A percentile compares a stretch with the other conserved stretches of the same genome.
These are phyloP conservation scores for Pseudocheirus occidentalis DNA, from an alignment of 2,797 vertebrate species.

Conservation along the genomic window DNA sequence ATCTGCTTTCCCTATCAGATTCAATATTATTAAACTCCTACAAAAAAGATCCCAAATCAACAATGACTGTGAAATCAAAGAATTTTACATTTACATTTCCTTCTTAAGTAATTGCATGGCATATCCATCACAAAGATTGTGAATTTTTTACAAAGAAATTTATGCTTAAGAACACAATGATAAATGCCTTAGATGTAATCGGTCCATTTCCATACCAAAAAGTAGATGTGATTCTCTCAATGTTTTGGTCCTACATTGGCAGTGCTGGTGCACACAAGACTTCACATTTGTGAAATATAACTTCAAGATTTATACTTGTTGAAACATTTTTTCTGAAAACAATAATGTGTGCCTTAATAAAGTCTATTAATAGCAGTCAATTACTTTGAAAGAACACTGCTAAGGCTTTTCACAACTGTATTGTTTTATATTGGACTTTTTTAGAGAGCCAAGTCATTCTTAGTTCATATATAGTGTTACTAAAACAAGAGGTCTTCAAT, in stretches of 20 bases:
- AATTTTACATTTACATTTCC: constrained; percentile 54
- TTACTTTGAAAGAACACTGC: constrained; percentile 53
- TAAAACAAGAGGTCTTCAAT: constrained; percentile 62
- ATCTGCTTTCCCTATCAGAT: constrained; percentile 43
- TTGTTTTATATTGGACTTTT: constrained; percentile 50
- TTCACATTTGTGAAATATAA: constrained; percentile 34
- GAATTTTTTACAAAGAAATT: constrained; percentile 51
- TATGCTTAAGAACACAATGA: constrained; percentile 28
- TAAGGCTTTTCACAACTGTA: constrained; percentile 63
- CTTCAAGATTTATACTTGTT: constrained; percentile 30
- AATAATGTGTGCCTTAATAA: constrained; percentile 42
- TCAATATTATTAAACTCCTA: constrained; percentile 57
- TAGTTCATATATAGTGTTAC: constrained; percentile 55
- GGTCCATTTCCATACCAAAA: constrained; percentile 43
- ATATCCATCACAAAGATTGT: constrained; percentile 23
- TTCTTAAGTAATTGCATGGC: constrained; percentile 58
- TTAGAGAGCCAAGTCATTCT: constrained; percentile 65
- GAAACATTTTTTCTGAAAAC: constrained; percentile 47
- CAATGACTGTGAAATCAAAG: constrained; percentile 36
- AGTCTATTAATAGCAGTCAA: constrained; percentile 42
- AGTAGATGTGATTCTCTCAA: not conserved
- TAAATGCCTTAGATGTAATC: constrained; percentile 29
- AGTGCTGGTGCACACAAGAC: constrained; percentile 27
- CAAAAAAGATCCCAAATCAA: constrained; percentile 57
- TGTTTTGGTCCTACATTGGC: not conserved